These are phyloP conservation scores for Brachionus angularis DNA, from an alignment of 1,140 invertebrate species.

Conservation along the genomic window DNA sequence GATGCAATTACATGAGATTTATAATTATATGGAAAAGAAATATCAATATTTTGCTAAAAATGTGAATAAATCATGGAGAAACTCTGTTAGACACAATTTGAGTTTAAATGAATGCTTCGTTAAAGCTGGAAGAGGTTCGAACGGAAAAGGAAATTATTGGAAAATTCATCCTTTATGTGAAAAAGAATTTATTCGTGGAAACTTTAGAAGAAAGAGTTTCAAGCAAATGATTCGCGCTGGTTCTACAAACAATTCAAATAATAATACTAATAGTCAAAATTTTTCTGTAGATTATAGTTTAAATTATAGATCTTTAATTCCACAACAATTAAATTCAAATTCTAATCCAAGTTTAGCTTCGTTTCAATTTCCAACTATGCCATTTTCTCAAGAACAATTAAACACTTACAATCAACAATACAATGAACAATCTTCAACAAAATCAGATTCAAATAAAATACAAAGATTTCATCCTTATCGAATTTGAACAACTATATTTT, in stretches of 20 bases:
- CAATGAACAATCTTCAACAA: background rate
- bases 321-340: background rate
- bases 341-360: slow-evolving; percentile 1
- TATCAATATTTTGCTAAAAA: slow-evolving; percentile 44
- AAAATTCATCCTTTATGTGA: slow-evolving; percentile 36
- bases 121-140: slow-evolving; percentile 79
- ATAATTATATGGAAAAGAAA: slow-evolving; percentile 31
- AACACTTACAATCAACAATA: slow-evolving; percentile 21
- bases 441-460: background rate
- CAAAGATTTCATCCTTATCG: slow-evolving; percentile 25
- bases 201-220: slow-evolving; percentile 22
- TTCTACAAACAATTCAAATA: slow-evolving; percentile 13
- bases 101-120: slow-evolving; percentile 97
- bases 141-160: slow-evolving; percentile 84
- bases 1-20: slow-evolving; percentile 44
- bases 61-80: slow-evolving; percentile 69
- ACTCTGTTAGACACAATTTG: slow-evolving; percentile 92
- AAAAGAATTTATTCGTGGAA: slow-evolving; percentile 37
- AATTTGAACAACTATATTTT: no score
- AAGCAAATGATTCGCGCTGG: slow-evolving; percentile 11
- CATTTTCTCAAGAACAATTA: slow-evolving; percentile 2
- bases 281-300: background rate
- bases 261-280: slow-evolving; percentile 9
- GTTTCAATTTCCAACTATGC: slow-evolving; percentile 4
- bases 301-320: slow-evolving; percentile 8